Base-by-base conservation (phyloP, 2,888 invertebrate species). In the Hoplodrina blanda region DNA sequence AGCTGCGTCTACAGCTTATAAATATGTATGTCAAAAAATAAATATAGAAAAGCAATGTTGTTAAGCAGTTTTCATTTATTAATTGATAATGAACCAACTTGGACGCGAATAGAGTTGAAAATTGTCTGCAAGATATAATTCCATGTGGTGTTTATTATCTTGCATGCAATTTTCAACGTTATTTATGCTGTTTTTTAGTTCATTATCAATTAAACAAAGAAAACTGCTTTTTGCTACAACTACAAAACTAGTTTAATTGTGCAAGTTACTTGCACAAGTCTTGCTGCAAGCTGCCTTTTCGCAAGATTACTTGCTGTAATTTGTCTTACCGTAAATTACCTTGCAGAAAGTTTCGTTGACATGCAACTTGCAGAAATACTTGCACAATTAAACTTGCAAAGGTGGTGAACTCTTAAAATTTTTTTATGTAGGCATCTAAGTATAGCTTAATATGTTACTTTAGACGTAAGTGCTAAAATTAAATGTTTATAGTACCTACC, bases 401-500 rank as follows among this genome's bases (percentile, higher is more conserved):
- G 41, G 17, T 25, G 11, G 11, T 69, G 15, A 20, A 30, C 6
- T 17, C 20, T 41, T 41, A n/a, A 20, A 41, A 13, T n/a, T 11
- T 4, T 44, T 33, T 59, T n/a, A 13, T 41, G n/a, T 78, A 78
- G 44, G 44, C 61, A 15, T 50, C 11, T 60, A 72, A 44, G 53
- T 56, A 49, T 54, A 70, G 52, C 44, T 25, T 44, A 57, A 50
- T 65, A 33, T 67, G 60, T 80, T 82, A 67, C 59, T 70, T 25
- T 77, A 80, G 59, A 37, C 49, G 1, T 79, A 79, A 78, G 67
- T 49, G 62, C 69, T 46, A 46, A 46, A 17, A 46, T 41, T 73
- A 68, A 64, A 82, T 82, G 75, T 80, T 50, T 69, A 72, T 72
- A 74, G 30, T 56, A 64, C 2, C 4, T 13, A 44, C 41, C 46